These are phyloP conservation scores for Charadrius vociferus DNA, from an alignment of 2,113 vertebrate genomes.

Conservation along the genomic window DNA sequence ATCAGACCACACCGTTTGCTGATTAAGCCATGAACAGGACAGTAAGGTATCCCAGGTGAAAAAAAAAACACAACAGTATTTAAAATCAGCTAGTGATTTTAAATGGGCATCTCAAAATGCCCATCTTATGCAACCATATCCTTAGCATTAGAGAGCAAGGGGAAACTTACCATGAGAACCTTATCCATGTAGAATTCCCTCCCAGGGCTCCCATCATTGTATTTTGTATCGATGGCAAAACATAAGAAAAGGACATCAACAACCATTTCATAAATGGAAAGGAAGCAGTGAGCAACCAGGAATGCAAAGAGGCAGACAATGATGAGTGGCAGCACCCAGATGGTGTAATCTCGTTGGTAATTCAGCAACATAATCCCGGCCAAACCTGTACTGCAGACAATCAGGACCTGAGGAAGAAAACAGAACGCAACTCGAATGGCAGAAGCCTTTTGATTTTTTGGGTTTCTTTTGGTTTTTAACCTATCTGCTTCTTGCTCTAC, in stretches of 20 bases:
- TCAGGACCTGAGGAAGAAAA: conserved; percentile 84
- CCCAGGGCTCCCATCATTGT: conserved; percentile 94
- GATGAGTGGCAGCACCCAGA: conserved; percentile 94
- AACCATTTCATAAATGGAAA: conserved; percentile 97
- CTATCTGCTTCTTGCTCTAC: not conserved
- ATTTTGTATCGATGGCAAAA: conserved; percentile 97
- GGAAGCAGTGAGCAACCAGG: conserved; percentile 97
- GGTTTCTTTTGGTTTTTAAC: not conserved
- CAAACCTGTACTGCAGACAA: conserved; percentile 91
- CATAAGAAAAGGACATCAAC: conserved; percentile 98
- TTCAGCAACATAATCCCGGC: conserved; percentile 93
- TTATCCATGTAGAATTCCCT: conserved; percentile 99
- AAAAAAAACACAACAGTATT: not conserved
- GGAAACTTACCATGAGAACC: conserved; percentile 91
- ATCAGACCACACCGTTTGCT: not conserved
- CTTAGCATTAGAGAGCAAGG: not conserved
- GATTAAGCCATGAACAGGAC: not conserved
- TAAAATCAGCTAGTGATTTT: not conserved
- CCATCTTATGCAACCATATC: not conserved
- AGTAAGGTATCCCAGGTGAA: not conserved
- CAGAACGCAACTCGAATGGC: not conserved
- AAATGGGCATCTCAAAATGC: not conserved
- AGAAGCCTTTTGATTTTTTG: not conserved
- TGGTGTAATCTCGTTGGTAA: conserved; percentile 92
- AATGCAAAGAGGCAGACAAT: conserved; percentile 98